Evolutionary conservation across 2,113 vertebrate species (phyloP), one percentile per base, ranked within the genome.

Genomic region (Oreochromis spilurus): DNA sequence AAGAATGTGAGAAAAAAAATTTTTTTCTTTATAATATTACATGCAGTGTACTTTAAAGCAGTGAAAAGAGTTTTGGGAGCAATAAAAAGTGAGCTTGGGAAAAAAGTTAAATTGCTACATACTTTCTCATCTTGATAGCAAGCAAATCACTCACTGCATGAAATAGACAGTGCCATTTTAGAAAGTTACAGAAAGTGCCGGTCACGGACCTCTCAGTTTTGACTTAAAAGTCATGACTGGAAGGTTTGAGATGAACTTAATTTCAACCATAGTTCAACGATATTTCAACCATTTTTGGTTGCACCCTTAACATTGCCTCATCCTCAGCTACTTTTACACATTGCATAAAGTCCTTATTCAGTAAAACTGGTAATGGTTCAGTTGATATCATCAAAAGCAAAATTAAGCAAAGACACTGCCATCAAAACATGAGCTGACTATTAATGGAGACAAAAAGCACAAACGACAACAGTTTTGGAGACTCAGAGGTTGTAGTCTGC

Each of bases 281-380:
- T 60, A 9, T 60, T 60, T 60, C 57, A 60, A 34, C 29, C 29
- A 60, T 34, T 60, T 60, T 60, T 60, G 57, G 57, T 24, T 24
- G 24, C 78, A 24, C 5, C 65, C n/a, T n/a, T 9, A 16, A 70
- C 65, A 24, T 29, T 43, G 43, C 12, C 16, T 62, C 58, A 62
- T 62, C 9, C 36, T 29, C 24, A 70, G 77, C 24, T 45, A 13
- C 62, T 36, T 38, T n/a, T n/a, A 48, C 3, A 2, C 3, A 70
- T 70, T 26, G 38, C 12, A 21, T 24, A 16, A 48, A 48, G 14
- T 48, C 24, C 62, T 14, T 62, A 31, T 11, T 77, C 34, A 21
- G 70, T 26, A 24, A 40, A 65, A 43, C 17, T 16, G 9, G 54
- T 50, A 53, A 45, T 21, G 26, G 16, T 52, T 16, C 9, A 21